Evolutionary conservation across 2,113 vertebrate species (phyloP).

Genomic region (Equus quagga): DNA sequence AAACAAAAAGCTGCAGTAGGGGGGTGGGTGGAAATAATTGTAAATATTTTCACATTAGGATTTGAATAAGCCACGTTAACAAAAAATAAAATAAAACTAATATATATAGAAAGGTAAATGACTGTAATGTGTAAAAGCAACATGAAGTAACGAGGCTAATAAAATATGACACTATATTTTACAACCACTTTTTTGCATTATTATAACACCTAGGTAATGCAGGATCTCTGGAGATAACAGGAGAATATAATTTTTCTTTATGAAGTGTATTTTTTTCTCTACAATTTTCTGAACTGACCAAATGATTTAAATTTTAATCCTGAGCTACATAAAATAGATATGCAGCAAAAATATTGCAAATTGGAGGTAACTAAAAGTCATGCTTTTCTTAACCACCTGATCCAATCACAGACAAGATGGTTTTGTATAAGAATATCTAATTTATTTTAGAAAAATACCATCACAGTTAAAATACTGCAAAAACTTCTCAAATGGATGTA

Average conservation of each 20-base stretch:
- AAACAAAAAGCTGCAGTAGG: not conserved
- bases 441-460: constrained; percentile 23
- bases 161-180: not conserved
- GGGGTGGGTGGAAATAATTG: not conserved
- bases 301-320: constrained; percentile 50
- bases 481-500: not conserved
- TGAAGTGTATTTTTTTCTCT: not conserved
- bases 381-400: not conserved
- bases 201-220: not conserved
- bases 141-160: not conserved
- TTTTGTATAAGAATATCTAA: not conserved
- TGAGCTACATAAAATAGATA: not conserved
- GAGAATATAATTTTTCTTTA: not conserved
- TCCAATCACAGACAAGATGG: not conserved
- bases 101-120: not conserved
- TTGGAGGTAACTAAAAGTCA: not conserved
- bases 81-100: not conserved
- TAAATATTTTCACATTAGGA: not conserved
- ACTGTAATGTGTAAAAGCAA: not conserved
- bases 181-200: not conserved
- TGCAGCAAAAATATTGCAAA: not conserved
- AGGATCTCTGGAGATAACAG: not conserved
- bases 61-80: not conserved
- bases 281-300: constrained; percentile 14
- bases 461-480: constrained; percentile 14